Conservation (phyloP, 2,888 invertebrate species). For the Lithosia quadra region DNA sequence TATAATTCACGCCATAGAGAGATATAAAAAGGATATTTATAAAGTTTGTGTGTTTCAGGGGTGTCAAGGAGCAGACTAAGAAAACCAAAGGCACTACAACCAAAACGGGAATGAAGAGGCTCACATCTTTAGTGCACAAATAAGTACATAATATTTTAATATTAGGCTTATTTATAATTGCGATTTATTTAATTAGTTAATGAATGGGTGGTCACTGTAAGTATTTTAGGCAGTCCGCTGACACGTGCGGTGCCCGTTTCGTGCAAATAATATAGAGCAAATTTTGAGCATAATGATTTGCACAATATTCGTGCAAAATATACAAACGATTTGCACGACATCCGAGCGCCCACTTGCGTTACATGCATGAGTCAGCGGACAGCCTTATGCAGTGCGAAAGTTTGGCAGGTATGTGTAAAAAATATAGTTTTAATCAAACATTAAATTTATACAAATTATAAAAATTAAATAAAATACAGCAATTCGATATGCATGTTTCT, state of each 20-base stretch:
- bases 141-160: conserved; percentile 62
- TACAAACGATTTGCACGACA: too few species aligned
- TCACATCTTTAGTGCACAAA: conserved; percentile 81
- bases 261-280: too few species aligned
- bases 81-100: conserved; percentile 78
- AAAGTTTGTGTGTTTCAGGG: conserved; percentile 64
- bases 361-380: too few species aligned
- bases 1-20: neutral
- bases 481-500: conserved; percentile 37
- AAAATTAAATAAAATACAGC: conserved; percentile 13
- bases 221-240: conserved; percentile 35
- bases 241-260: too few species aligned
- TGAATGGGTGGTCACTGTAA: conserved; percentile 41
- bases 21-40: neutral
- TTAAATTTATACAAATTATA: conserved; percentile 7
- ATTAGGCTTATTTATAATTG: conserved; percentile 52
- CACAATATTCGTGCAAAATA: neutral
- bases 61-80: conserved; percentile 83
- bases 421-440: neutral
- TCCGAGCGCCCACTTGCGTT: too few species aligned
- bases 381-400: neutral
- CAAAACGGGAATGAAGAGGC: conserved; percentile 77
- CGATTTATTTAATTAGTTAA: conserved; percentile 47
- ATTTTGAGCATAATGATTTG: neutral
- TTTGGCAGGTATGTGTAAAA: conserved; percentile 1